Conservation (phyloP, 2,797 vertebrate genomes). For the Lateolabrax maculatus region DNA sequence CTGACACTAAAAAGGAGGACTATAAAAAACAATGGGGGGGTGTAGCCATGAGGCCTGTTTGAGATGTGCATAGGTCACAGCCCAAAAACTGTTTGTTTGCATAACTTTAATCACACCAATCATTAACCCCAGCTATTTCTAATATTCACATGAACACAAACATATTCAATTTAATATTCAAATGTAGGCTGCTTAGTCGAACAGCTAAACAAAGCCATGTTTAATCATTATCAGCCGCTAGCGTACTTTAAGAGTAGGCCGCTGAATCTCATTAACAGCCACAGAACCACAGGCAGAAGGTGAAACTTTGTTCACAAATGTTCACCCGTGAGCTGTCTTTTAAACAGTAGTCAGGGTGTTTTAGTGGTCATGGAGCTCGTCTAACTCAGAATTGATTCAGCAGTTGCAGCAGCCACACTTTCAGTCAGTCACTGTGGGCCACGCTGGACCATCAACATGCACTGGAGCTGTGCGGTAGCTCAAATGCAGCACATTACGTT, state of each 20-base stretch:
- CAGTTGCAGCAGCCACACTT: not conserved
- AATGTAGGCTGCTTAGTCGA: not conserved
- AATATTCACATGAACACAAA: not conserved
- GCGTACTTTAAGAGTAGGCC: too few species aligned
- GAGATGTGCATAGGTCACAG: not conserved
- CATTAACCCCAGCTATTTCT: not conserved
- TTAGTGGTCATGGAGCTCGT: not conserved
- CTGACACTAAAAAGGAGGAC: not conserved
- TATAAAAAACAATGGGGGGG: not conserved
- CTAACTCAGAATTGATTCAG: not conserved
- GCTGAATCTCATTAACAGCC: not conserved
- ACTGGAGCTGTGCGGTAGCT: not conserved
- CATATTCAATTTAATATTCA: not conserved
- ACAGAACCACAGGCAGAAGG: not conserved
- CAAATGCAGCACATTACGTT: not conserved
- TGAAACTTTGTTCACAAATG: not conserved
- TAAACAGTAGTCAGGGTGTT: not conserved
- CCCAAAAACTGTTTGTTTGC: not conserved
- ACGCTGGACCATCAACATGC: not conserved
- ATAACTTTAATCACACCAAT: not conserved
- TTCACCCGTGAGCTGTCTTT: not conserved
- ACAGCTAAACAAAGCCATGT: not conserved
- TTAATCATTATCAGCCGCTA: too few species aligned
- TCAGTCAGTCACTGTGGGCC: not conserved
- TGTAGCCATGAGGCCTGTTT: not conserved